These are phyloP conservation scores for Sycophila sp. DNA, from an alignment of 1,140 invertebrate species.

Conservation along the genomic window DNA sequence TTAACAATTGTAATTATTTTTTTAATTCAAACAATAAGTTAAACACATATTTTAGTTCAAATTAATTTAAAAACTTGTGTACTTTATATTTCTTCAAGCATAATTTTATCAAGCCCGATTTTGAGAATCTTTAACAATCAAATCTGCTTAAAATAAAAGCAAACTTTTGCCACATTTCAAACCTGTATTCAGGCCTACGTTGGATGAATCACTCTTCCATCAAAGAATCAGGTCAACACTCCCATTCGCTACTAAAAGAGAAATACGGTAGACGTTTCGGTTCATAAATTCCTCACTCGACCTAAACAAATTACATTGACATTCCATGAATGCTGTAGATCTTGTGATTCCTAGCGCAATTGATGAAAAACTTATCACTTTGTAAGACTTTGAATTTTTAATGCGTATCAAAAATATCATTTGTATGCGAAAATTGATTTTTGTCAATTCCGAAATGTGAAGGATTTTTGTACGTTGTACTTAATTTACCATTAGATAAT, in stretches of 20 bases:
- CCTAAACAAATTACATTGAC: constrained; percentile 9
- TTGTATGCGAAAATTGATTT: constrained; percentile 12
- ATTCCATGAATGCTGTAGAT: constrained; percentile 22
- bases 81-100: neutral
- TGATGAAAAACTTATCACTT: constrained; percentile 20
- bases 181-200: constrained; percentile 55
- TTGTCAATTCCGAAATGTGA: neutral
- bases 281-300: neutral
- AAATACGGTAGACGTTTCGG: neutral
- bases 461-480: constrained; percentile 25
- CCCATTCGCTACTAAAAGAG: neutral
- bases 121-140: neutral
- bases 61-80: no score
- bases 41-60: no score
- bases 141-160: neutral
- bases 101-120: neutral
- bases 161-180: constrained; percentile 48
- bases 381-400: constrained; percentile 22
- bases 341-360: constrained; percentile 21
- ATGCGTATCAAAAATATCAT: constrained; percentile 3
- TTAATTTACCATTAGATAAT: constrained; percentile 21
- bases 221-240: neutral
- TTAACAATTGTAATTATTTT: no score
- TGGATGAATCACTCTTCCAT: constrained; percentile 2
- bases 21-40: no score